phyloP scores from a whole-genome alignment of 2,113 vertebrate genomes.

The Chaenogobius annularis region DNA sequence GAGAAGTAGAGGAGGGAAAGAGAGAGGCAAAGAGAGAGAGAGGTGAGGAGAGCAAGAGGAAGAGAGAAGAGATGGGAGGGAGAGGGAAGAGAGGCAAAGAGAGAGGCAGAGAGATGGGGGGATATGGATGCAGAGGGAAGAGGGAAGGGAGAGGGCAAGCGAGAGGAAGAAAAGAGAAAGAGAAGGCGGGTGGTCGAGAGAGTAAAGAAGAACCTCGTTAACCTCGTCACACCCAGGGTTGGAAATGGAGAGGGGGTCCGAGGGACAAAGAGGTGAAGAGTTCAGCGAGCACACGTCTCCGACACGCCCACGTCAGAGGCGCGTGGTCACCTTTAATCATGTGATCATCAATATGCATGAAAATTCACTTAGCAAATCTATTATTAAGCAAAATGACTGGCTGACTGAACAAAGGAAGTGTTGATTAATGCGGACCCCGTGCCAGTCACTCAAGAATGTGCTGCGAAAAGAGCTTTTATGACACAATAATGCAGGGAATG shows the following conservation, averaged over 20 bases:
- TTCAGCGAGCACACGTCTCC: background rate
- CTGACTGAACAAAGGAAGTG: background rate
- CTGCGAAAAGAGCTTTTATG: too few species aligned
- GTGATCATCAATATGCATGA: background rate
- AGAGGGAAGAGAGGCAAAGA: background rate
- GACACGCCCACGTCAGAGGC: background rate
- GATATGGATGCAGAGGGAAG: background rate
- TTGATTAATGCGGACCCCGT: background rate
- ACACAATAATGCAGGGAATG: too few species aligned
- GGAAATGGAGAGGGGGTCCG: background rate
- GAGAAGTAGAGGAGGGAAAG: background rate
- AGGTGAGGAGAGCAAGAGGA: background rate
- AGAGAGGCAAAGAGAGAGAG: too few species aligned
- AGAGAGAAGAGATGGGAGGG: background rate
- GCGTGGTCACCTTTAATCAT: background rate
- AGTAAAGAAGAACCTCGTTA: slow-evolving; percentile 35
- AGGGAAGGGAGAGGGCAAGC: background rate
- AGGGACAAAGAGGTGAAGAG: background rate
- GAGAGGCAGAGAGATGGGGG: background rate
- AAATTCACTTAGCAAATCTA: background rate
- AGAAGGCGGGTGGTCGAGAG: too few species aligned
- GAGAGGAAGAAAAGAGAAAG: background rate
- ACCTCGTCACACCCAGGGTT: slow-evolving; percentile 37
- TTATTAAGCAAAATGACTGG: background rate
- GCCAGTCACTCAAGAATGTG: too few species aligned